Evolutionary conservation across 2,888 invertebrate genomes (phyloP).

Genomic region (Drosophila neoperkinsi): DNA sequence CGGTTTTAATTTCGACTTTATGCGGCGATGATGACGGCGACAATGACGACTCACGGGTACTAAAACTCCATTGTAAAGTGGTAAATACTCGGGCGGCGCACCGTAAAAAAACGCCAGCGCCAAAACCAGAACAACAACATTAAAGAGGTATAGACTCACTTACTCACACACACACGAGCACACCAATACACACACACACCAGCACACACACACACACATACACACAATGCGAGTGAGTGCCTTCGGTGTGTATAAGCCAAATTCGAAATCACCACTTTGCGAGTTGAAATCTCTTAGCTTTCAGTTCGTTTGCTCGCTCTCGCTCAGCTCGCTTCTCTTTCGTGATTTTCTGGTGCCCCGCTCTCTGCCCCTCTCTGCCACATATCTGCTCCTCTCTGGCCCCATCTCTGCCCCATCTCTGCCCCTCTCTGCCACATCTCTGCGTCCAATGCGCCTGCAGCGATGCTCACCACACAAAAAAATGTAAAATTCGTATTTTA

Average conservation of each 20-base stretch:
- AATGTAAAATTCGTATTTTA: slow-evolving; percentile 25
- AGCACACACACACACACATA: slow-evolving; percentile 5
- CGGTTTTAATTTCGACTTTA: slow-evolving; percentile 82
- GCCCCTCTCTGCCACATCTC: background rate
- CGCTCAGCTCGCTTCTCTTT: slow-evolving; percentile 47
- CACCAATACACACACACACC: slow-evolving; percentile 9
- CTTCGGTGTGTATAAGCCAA: slow-evolving; percentile 53
- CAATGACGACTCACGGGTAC: slow-evolving; percentile 82
- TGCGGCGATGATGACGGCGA: slow-evolving; percentile 83
- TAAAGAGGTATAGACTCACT: slow-evolving; percentile 63
- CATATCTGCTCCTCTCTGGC: background rate
- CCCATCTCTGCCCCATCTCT: background rate
- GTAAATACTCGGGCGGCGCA: slow-evolving; percentile 81
- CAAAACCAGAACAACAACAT: slow-evolving; percentile 79
- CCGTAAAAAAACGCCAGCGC: slow-evolving; percentile 80
- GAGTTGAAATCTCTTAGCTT: slow-evolving; percentile 73
- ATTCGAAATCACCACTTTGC: slow-evolving; percentile 78
- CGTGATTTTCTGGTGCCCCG: slow-evolving; percentile 55
- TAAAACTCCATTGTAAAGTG: slow-evolving; percentile 83
- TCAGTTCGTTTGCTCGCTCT: slow-evolving; percentile 60
- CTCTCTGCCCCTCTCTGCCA: background rate
- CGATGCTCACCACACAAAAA: slow-evolving; percentile 27
- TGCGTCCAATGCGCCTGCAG: background rate
- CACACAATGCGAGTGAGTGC: slow-evolving; percentile 5
- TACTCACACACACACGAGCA: slow-evolving; percentile 10